Evolutionary conservation across 2,797 vertebrate genomes (phyloP).

Genomic region (Synanceia verrucosa): DNA sequence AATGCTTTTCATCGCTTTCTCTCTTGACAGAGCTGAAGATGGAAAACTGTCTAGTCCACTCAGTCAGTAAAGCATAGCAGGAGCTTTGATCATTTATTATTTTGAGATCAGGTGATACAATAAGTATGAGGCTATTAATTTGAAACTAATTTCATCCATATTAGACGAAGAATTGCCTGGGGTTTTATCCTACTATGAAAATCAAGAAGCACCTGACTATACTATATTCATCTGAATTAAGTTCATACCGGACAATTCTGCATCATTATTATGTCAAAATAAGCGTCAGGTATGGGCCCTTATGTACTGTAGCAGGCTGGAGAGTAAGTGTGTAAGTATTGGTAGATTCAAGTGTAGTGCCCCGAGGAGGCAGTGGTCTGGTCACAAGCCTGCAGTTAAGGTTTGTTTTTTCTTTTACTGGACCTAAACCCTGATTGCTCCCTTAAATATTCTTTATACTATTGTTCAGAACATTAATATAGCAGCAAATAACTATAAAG

Average conservation of each 20-base stretch:
- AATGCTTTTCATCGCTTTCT: not conserved
- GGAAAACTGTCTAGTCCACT: not conserved
- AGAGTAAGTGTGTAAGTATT: not conserved
- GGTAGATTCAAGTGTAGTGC: not conserved
- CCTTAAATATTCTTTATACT: not conserved
- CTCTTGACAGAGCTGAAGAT: slow-evolving; percentile 12
- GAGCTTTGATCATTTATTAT: not conserved
- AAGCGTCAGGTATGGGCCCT: not conserved
- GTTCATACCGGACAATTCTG: not conserved
- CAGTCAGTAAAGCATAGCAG: not conserved
- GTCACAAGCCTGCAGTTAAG: not conserved
- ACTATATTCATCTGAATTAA: not conserved
- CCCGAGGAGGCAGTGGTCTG: not conserved
- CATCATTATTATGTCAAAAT: not conserved
- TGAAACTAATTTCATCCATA: not conserved
- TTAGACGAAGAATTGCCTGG: not conserved
- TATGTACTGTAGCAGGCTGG: not conserved
- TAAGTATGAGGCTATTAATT: not conserved
- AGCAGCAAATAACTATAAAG: not conserved
- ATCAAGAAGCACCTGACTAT: not conserved
- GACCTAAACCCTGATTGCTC: not conserved
- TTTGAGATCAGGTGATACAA: not conserved
- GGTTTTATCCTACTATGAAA: not conserved
- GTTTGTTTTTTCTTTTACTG: not conserved
- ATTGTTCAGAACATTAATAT: not conserved